phyloP scores from a whole-genome alignment of 1,140 invertebrate species.

The Lanistes nyassanus region DNA sequence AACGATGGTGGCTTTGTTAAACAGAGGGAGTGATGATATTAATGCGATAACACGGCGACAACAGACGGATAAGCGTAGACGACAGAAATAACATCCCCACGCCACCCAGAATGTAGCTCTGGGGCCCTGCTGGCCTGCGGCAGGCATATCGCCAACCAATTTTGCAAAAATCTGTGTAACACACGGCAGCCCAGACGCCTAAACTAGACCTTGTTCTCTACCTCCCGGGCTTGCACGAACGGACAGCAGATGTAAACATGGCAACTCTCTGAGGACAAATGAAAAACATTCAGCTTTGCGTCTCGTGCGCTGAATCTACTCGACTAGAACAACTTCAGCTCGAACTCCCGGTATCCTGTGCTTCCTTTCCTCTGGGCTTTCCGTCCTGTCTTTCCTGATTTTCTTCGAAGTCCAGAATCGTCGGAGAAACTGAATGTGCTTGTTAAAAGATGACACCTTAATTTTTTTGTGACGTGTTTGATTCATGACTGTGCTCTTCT shows the following conservation, averaged over 20 bases:
- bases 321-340: no score
- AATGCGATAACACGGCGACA: conserved; percentile 6
- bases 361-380: not conserved
- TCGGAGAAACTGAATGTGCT: no score
- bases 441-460: no score
- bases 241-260: no score
- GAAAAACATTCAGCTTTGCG: no score
- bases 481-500: no score
- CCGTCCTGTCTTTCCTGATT: not conserved
- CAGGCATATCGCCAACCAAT: conserved; percentile 15
- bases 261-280: no score
- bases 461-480: no score
- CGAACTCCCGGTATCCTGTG: no score
- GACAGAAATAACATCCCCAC: not conserved
- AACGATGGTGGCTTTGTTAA: conserved; percentile 1
- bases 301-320: no score
- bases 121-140: not conserved
- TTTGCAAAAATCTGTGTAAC: not conserved
- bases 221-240: no score
- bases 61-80: conserved; percentile 1
- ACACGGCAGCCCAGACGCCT: not conserved
- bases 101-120: not conserved
- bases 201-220: not conserved
- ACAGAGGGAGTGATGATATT: not conserved
- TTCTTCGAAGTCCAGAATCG: not conserved